A percentile compares a stretch with the other conserved stretches of the same genome.
Conservation (phyloP, 2,888 invertebrate genomes). For the Acrocera orbiculus region DNA sequence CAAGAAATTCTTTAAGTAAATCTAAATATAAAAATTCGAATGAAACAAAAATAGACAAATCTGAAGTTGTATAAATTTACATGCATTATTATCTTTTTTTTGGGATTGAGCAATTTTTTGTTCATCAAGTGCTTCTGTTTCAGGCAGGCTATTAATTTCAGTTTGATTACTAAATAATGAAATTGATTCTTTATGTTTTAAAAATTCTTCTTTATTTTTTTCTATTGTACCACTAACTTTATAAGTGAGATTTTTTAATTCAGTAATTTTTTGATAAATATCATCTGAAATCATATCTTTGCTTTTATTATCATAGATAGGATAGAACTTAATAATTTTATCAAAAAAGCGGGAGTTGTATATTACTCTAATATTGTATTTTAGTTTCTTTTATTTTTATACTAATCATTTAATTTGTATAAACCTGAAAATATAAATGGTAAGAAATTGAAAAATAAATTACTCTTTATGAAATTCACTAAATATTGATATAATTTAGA, state of each 20-base stretch:
- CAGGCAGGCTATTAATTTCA: too few species aligned
- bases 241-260: slow-evolving; percentile 17
- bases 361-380: too few species aligned
- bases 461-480: too few species aligned
- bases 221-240: slow-evolving; percentile 16
- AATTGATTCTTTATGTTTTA: slow-evolving; percentile 4
- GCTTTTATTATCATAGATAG: slow-evolving; percentile 32
- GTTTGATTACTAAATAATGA: slow-evolving; percentile 1
- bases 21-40: background rate
- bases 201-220: slow-evolving; percentile 7
- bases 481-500: too few species aligned
- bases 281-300: slow-evolving; percentile 21
- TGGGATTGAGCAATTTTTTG: slow-evolving; percentile 22
- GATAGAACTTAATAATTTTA: too few species aligned
- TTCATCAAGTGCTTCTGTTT: slow-evolving; percentile 25
- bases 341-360: too few species aligned
- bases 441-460: too few species aligned
- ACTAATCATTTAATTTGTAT: too few species aligned
- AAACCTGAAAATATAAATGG: too few species aligned
- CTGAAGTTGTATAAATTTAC: slow-evolving; percentile 32
- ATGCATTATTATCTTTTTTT: slow-evolving; percentile 6
- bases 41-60: background rate
- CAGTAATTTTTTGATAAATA: slow-evolving; percentile 13
- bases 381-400: too few species aligned
- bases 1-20: too few species aligned